Evolutionary conservation across 2,113 vertebrate species (phyloP), one percentile per base, ranked within the genome.

Genomic region (Chloroceryle aenea): DNA sequence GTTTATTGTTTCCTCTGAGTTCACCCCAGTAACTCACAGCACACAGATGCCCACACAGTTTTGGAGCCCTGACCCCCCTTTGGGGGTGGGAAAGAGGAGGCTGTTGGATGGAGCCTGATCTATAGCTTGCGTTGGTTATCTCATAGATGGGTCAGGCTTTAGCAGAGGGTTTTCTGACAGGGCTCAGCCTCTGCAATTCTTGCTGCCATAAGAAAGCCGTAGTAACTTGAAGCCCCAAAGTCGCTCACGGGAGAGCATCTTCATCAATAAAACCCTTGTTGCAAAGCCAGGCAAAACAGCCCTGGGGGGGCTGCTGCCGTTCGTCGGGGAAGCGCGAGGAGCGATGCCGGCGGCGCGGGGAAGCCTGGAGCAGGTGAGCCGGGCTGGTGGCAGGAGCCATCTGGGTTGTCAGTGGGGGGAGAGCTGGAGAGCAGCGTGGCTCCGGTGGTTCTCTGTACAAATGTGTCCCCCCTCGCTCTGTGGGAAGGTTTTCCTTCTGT

Each of bases 61-160:
- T 75, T 86, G 43, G 34, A 84, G 64, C 69, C 85, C 64, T 86
- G 85, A 90, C 52, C 96, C 85, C 82, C 83, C 92, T 92, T 80
- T 50, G 59, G 58, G 64, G 52, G 47, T 61, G 82, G 91, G 75
- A 83, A 53, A 8, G 71, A 95, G 30, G 25, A 73, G 71, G 71
- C 64, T 68, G 25, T 45, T 42, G 36, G 53, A 12, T 55, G 47
- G 30, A 3, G 32, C 81, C n/a, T 55, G 9, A 32, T 78, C 73
- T 62, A 40, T 32, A 64, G 58, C 45, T 77, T 45, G 14, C 53
- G 63, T 83, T 88, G 58, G 59, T 80, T 88, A 5, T 52, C 21
- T 71, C 67, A 9, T 45, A 23, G 72, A 55, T 21, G 52, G 68
- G 42, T 53, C 68, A 63, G 87, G 18, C 25, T 74, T 90, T 45